These are phyloP conservation scores for Orussus abietinus DNA, from an alignment of 1,140 invertebrate genomes.

Conservation along the genomic window DNA sequence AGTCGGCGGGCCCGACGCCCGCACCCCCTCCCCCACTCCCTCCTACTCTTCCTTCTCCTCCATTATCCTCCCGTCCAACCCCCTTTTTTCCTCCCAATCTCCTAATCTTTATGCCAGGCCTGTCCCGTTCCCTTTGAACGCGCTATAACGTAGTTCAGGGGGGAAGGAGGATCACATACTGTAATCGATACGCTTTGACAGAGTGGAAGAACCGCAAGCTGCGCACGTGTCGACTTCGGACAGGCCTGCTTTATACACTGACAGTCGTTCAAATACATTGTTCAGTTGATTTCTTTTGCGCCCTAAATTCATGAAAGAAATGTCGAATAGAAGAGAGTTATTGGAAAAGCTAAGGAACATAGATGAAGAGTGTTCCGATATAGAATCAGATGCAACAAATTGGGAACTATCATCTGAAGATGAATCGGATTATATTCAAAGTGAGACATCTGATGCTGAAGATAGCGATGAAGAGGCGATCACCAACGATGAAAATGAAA, in stretches of 20 bases:
- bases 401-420: constrained; percentile 17
- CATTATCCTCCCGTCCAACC: too few species aligned
- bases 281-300: constrained; percentile 9
- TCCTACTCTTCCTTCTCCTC: too few species aligned
- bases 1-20: too few species aligned
- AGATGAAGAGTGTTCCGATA: constrained; percentile 17
- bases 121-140: neutral
- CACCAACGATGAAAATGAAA: constrained; percentile 14
- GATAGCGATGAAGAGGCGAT: constrained; percentile 13
- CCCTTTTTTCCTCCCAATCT: too few species aligned
- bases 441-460: constrained; percentile 17
- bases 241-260: constrained; percentile 10
- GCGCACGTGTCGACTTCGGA: constrained; percentile 7
- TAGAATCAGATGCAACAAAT: constrained; percentile 16
- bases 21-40: too few species aligned
- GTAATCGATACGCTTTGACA: constrained; percentile 8
- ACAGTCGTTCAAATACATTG: constrained; percentile 10
- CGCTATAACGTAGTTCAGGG: constrained; percentile 5
- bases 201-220: constrained; percentile 9
- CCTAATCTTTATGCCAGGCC: constrained; percentile 14
- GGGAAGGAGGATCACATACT: constrained; percentile 8
- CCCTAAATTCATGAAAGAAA: constrained; percentile 15
- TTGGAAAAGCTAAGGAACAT: constrained; percentile 17
- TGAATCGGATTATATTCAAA: constrained; percentile 16
- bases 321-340: constrained; percentile 10